Conservation (phyloP, 2,888 invertebrate species). For the Diarsia rubi region DNA sequence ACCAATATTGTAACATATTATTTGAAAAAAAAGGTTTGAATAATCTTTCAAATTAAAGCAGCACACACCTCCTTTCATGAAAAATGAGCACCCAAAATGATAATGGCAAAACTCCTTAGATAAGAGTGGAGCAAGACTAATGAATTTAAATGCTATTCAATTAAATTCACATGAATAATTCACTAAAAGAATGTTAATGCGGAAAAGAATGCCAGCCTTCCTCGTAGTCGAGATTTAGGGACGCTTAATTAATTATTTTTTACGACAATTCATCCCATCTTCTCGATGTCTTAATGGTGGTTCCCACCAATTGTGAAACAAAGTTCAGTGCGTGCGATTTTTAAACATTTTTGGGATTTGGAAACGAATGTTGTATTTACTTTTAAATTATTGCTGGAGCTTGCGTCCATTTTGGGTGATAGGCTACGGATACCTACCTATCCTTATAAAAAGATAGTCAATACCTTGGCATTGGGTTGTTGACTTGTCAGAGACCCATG, state of each 20-base stretch:
- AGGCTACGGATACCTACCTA: not conserved
- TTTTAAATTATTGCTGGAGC: not conserved
- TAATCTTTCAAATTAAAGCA: slow-evolving; percentile 41
- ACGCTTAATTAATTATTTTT: slow-evolving; percentile 84
- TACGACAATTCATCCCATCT: slow-evolving; percentile 65
- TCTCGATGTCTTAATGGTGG: slow-evolving; percentile 52
- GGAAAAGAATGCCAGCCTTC: slow-evolving; percentile 83
- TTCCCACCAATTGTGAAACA: slow-evolving; percentile 61
- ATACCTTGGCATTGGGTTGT: too few species aligned
- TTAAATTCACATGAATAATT: slow-evolving; percentile 89
- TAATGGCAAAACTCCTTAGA: slow-evolving; percentile 65
- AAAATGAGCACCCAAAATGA: slow-evolving; percentile 68
- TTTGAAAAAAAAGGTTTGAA: slow-evolving; percentile 12
- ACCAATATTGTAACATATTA: not conserved
- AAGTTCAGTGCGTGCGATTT: slow-evolving; percentile 41
- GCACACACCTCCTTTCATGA: slow-evolving; percentile 49
- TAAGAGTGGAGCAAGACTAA: slow-evolving; percentile 76
- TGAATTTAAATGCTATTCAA: slow-evolving; percentile 89
- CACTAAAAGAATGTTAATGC: slow-evolving; percentile 85
- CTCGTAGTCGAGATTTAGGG: slow-evolving; percentile 78
- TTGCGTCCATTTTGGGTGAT: not conserved
- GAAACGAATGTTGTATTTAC: slow-evolving; percentile 1
- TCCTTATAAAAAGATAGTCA: not conserved
- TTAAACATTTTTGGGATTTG: not conserved
- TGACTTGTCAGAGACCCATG: too few species aligned